Evolutionary conservation across 1,140 invertebrate genomes (phyloP).

Genomic region (Pissodes strobi): DNA sequence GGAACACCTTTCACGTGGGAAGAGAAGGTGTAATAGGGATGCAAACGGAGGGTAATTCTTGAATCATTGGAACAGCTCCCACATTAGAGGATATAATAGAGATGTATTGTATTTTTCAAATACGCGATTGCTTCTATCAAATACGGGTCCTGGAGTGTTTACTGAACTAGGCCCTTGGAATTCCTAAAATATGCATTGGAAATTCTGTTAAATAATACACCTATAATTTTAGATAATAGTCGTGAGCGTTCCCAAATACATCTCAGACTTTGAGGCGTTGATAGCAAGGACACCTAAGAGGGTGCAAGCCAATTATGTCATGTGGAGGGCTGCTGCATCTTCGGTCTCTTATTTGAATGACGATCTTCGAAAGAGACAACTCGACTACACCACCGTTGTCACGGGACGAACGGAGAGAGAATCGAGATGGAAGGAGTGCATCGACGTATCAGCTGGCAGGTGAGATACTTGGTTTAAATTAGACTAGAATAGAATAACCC

Average conservation of each 20-base stretch:
- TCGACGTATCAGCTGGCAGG: conserved; percentile 58
- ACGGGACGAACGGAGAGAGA: conserved; percentile 61
- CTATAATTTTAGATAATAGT: conserved; percentile 54
- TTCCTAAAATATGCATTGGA: too few relatives aligned
- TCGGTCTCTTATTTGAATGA: conserved; percentile 63
- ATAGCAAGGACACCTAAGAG: conserved; percentile 63
- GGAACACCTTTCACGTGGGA: too few relatives aligned
- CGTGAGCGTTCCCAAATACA: conserved; percentile 65
- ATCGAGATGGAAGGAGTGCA: conserved; percentile 65
- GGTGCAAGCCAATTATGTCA: conserved; percentile 67
- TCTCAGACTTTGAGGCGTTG: conserved; percentile 61
- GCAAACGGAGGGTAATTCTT: too few relatives aligned
- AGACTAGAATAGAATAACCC: too few relatives aligned
- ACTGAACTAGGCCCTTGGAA: too few relatives aligned
- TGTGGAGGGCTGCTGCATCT: conserved; percentile 64
- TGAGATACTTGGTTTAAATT: conserved; percentile 1
- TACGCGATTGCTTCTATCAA: too few relatives aligned
- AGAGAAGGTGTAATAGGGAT: too few relatives aligned
- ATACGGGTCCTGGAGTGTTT: too few relatives aligned
- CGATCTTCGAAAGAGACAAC: conserved; percentile 59
- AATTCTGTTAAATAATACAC: too few relatives aligned
- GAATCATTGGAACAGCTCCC: too few relatives aligned
- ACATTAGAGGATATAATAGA: too few relatives aligned
- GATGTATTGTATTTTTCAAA: too few relatives aligned
- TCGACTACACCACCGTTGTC: conserved; percentile 62